These are phyloP conservation scores for Eilema caniola DNA, from an alignment of 2,888 invertebrate genomes.

Conservation along the genomic window DNA sequence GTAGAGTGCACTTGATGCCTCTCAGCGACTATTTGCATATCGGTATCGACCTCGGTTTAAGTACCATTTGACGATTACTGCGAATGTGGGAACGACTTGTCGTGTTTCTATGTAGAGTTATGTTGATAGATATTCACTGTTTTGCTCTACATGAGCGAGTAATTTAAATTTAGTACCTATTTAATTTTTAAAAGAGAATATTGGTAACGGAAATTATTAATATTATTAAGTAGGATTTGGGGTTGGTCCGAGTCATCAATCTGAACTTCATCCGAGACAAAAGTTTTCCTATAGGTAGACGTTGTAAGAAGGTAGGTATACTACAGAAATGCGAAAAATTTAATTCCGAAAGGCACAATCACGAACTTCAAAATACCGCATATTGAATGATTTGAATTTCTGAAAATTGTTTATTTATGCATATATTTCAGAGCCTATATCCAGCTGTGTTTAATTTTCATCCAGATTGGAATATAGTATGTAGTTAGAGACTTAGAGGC, in stretches of 20 bases:
- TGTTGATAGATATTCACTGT: not conserved
- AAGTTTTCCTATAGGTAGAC: too few species aligned
- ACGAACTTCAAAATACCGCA: too few species aligned
- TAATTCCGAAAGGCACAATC: too few species aligned
- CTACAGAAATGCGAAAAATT: too few species aligned
- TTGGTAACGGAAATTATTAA: too few species aligned
- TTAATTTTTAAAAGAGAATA: too few species aligned
- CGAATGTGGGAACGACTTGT: constrained; percentile 44
- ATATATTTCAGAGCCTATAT: not conserved
- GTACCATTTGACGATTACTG: constrained; percentile 43
- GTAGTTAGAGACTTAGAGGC: not conserved
- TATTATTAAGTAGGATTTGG: too few species aligned
- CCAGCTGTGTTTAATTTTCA: not conserved
- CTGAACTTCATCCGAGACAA: too few species aligned
- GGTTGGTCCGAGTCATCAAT: too few species aligned
- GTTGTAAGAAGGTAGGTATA: too few species aligned
- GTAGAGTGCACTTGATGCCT: constrained; percentile 70
- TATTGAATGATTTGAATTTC: too few species aligned
- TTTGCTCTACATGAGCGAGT: not conserved
- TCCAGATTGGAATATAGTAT: not conserved
- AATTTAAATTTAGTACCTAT: not conserved
- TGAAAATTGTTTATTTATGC: not conserved
- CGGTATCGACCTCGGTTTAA: constrained; percentile 64
- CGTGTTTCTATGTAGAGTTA: not conserved
- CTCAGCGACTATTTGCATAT: constrained; percentile 81